A percentile compares a stretch with the other conserved stretches of the same genome.
These are phyloP conservation scores for Doris montereyensis DNA, from an alignment of 2,888 invertebrate species.

Conservation along the genomic window DNA sequence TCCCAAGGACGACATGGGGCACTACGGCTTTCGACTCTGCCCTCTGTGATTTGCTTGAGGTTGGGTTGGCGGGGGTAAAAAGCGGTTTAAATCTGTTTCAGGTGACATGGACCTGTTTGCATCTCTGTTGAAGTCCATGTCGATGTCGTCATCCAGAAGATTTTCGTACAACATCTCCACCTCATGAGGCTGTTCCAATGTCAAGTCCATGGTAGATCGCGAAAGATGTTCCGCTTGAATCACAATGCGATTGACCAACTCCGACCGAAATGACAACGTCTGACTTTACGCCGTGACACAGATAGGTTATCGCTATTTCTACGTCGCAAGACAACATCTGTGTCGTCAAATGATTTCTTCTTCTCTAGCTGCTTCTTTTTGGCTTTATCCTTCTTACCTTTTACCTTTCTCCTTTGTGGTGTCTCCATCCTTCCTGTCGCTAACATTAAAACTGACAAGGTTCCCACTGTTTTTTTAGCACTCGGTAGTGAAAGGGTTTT, in stretches of 20 bases:
- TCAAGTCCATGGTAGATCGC: constrained; percentile 30
- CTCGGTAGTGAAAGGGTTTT: too few relatives aligned
- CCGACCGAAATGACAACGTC: constrained; percentile 46
- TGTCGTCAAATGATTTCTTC: neutral
- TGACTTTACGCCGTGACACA: constrained; percentile 16
- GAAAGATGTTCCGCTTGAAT: constrained; percentile 9
- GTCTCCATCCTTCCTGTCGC: too few relatives aligned
- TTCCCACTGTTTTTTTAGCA: too few relatives aligned
- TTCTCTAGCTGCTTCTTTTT: neutral
- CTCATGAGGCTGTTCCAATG: constrained; percentile 34
- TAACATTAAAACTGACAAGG: too few relatives aligned
- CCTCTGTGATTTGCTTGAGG: too few relatives aligned
- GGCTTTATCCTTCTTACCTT: neutral
- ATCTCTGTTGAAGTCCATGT: too few relatives aligned
- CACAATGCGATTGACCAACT: constrained; percentile 45
- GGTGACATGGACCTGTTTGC: too few relatives aligned
- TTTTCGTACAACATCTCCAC: constrained; percentile 47
- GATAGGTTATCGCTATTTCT: neutral
- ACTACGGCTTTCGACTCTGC: too few relatives aligned
- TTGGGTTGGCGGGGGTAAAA: too few relatives aligned
- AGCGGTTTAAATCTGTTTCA: too few relatives aligned
- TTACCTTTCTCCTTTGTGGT: neutral
- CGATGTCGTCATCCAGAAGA: constrained; percentile 40
- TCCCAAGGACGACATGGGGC: too few relatives aligned
- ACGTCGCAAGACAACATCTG: neutral